Conservation (phyloP, 2,888 invertebrate genomes). For the Cerastoderma edule region DNA sequence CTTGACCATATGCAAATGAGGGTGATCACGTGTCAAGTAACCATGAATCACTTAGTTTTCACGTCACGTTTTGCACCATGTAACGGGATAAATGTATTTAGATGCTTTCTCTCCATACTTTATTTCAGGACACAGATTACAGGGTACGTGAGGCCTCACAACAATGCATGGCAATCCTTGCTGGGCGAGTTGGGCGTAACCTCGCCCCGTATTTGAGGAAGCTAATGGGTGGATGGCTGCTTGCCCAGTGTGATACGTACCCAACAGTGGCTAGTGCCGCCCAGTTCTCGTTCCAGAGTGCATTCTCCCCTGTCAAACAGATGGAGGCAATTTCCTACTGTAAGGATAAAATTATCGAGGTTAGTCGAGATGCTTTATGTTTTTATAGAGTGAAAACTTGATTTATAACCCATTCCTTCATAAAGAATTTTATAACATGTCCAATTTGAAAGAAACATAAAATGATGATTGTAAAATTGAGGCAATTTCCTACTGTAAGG, state of each 20-base stretch:
- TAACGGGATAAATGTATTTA: no score
- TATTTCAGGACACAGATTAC: conserved; percentile 89
- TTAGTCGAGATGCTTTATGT: no score
- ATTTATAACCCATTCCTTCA: no score
- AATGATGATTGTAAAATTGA: no score
- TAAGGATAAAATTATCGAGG: conserved; percentile 90
- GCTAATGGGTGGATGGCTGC: conserved; percentile 92
- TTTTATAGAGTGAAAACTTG: no score
- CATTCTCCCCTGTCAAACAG: conserved; percentile 92
- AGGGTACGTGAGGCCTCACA: conserved; percentile 92
- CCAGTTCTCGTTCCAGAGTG: conserved; percentile 87
- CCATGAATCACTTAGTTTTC: no score
- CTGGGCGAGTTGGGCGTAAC: conserved; percentile 89
- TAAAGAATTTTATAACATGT: no score
- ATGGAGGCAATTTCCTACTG: conserved; percentile 92
- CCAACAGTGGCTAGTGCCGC: conserved; percentile 92
- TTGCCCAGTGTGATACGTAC: conserved; percentile 93
- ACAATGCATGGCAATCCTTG: conserved; percentile 88
- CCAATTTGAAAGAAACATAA: no score
- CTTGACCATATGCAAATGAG: no score
- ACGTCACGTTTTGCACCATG: no score
- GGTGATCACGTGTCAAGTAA: no score
- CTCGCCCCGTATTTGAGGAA: conserved; percentile 92
- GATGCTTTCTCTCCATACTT: background rate
- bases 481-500: no score